A percentile compares a stretch with the other conserved stretches of the same genome.
Conservation (phyloP, 2,113 vertebrate genomes). For the Zonotrichia leucophrys region DNA sequence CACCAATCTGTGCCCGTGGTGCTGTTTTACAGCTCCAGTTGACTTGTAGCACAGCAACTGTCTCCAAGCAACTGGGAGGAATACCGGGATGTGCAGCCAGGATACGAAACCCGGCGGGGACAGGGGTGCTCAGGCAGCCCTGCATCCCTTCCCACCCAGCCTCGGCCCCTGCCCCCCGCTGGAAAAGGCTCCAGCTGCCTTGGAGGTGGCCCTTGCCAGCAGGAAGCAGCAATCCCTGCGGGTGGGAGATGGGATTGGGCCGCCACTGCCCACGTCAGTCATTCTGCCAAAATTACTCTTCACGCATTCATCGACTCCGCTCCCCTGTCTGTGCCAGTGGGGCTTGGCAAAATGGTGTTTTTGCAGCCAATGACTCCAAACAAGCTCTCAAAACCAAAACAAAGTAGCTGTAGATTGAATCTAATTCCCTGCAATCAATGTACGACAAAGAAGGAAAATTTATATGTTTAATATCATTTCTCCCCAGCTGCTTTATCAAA, state of each 20-base stretch:
- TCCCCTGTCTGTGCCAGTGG: background rate
- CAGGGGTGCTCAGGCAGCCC: background rate
- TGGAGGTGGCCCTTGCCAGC: background rate
- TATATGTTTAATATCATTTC: background rate
- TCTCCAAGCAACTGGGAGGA: conserved; percentile 84
- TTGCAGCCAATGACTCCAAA: background rate
- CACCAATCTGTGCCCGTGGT: conserved; percentile 17
- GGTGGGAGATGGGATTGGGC: background rate
- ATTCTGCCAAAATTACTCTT: background rate
- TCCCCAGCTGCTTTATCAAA: background rate
- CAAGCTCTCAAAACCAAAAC: background rate
- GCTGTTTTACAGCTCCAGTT: conserved; percentile 59
- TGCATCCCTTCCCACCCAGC: background rate
- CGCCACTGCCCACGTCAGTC: background rate
- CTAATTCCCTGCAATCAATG: background rate
- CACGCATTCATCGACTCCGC: background rate
- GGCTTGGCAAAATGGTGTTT: background rate
- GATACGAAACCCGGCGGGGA: background rate
- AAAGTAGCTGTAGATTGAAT: background rate
- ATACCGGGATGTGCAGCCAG: conserved; percentile 21
- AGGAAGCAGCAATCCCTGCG: background rate
- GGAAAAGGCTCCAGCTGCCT: background rate
- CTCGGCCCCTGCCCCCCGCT: background rate
- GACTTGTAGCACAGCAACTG: conserved; percentile 80
- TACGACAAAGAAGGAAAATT: background rate